These are phyloP conservation scores for Lepus townsendii DNA, from an alignment of 2,797 vertebrate species.

Conservation along the genomic window DNA sequence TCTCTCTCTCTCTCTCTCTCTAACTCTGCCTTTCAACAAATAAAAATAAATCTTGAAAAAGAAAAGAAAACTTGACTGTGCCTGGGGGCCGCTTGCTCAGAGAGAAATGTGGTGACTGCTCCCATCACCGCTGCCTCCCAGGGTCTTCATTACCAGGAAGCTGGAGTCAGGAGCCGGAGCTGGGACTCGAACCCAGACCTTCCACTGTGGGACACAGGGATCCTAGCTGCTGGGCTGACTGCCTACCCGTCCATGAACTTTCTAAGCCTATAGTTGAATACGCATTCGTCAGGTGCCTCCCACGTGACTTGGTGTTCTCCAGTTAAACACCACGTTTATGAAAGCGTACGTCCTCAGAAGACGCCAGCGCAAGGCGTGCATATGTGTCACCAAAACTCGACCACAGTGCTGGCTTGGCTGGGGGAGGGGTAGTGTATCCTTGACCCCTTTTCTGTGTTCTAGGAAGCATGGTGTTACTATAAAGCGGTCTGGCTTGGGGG, in stretches of 20 bases:
- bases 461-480: neutral
- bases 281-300: fast-evolving
- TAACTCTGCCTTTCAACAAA: too few relatives aligned
- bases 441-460: neutral
- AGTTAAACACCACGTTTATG: neutral
- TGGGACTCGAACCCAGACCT: too few relatives aligned
- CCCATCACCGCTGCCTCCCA: too few relatives aligned
- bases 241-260: neutral
- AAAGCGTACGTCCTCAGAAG: neutral
- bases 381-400: neutral
- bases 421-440: neutral
- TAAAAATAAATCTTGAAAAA: too few relatives aligned
- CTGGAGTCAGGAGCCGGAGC: too few relatives aligned
- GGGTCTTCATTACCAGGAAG: too few relatives aligned
- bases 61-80: neutral
- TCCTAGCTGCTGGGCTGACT: too few relatives aligned
- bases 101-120: neutral
- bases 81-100: neutral
- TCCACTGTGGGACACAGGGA: too few relatives aligned
- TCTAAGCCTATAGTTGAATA: neutral
- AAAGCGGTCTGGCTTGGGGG: neutral
- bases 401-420: too few relatives aligned
- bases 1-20: too few relatives aligned
- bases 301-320: neutral
- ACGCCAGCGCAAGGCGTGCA: neutral